phyloP scores from a whole-genome alignment of 2,113 vertebrate species.

The Solenodon paradoxus region DNA sequence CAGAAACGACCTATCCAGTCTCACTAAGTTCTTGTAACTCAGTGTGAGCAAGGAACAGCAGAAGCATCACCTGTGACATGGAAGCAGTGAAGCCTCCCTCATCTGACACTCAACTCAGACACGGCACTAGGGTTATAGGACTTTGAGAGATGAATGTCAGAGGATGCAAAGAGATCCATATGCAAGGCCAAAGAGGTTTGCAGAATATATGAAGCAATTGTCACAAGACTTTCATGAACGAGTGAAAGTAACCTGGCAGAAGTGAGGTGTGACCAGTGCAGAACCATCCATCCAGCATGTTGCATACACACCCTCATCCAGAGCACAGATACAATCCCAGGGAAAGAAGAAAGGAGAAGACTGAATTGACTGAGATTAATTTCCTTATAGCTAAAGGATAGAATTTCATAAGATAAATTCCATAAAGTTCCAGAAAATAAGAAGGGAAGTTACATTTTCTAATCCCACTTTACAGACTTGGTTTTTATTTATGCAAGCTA shows the following conservation, averaged over 20 bases:
- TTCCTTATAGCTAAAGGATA: background rate
- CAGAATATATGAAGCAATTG: background rate
- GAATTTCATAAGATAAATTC: background rate
- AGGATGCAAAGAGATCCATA: background rate
- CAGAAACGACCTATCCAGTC: background rate
- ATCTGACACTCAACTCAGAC: too few species aligned
- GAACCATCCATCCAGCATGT: background rate
- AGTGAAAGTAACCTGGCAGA: too few species aligned
- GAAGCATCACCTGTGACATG: background rate
- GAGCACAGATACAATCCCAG: background rate
- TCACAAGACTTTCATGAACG: background rate
- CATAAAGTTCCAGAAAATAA: background rate
- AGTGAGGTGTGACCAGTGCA: too few species aligned
- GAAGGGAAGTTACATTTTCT: background rate
- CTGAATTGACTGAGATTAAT: background rate
- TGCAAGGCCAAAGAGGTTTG: background rate
- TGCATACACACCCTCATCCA: background rate
- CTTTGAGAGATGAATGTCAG: too few species aligned
- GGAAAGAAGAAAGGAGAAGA: background rate
- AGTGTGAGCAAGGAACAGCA: background rate
- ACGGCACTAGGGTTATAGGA: too few species aligned
- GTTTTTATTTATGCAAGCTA: background rate
- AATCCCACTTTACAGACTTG: background rate
- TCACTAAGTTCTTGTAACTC: background rate
- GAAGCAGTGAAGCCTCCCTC: background rate